Conservation (phyloP, 2,113 vertebrate species). For the Crotalus helleri region DNA sequence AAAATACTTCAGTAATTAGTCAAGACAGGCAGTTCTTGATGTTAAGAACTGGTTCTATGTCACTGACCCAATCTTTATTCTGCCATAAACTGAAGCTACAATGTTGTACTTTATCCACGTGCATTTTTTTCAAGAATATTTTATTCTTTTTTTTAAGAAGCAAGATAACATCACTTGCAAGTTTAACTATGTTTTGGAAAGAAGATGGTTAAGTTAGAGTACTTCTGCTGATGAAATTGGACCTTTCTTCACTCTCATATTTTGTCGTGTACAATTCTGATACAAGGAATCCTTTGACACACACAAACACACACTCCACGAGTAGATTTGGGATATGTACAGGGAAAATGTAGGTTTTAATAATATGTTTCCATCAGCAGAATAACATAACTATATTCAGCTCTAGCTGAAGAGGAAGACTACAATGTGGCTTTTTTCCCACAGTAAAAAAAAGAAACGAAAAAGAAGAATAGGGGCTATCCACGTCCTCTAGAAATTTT, state of each 20-base stretch:
- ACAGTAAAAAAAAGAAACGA: background rate
- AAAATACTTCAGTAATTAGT: background rate
- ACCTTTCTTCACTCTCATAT: background rate
- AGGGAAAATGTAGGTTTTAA: background rate
- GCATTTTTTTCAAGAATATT: background rate
- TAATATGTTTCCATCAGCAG: background rate
- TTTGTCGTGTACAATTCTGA: background rate
- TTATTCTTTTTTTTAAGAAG: background rate
- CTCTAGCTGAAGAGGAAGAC: background rate
- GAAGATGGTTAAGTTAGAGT: background rate
- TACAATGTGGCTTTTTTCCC: background rate
- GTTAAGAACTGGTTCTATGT: background rate
- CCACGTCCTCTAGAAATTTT: background rate
- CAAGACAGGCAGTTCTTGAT: background rate
- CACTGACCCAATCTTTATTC: background rate
- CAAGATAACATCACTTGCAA: background rate
- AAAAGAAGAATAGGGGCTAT: background rate
- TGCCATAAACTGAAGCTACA: background rate
- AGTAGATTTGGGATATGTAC: background rate
- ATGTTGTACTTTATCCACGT: background rate
- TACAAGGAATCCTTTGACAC: background rate
- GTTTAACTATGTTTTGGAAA: background rate
- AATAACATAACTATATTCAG: background rate
- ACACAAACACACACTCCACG: background rate
- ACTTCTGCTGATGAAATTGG: background rate